Evolutionary conservation across 2,113 vertebrate species (phyloP), one percentile per base, ranked within the genome.

Genomic region (Noctilio leporinus): DNA sequence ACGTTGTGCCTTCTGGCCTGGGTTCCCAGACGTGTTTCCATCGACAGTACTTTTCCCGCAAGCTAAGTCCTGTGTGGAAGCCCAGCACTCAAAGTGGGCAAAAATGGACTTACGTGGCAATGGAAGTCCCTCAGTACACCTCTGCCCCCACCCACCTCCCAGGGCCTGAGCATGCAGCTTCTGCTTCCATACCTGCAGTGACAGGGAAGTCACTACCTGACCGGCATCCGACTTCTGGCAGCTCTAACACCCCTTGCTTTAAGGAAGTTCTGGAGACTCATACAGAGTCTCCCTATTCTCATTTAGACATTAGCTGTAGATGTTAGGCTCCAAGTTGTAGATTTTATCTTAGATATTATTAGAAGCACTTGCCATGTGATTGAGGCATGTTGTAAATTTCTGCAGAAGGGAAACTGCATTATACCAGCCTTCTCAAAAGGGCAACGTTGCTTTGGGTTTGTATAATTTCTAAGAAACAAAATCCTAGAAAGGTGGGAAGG

Each of bases 1-100:
- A 4, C 0, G 0, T 12, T 0, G 3, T 0, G 3, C 19, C 78
- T 65, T 64, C 30, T 4, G 0, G 11, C 10, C 20, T 40, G 30
- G 53, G 64, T 2, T 19, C 89, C 64, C 40, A 17, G 28, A 6
- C 73, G 24, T 19, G 15, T 30, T 59, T 51, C 33, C 33, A 5
- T 33, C 28, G 7, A 0, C 3, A 2, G 24, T 2, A 2, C 57
- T 38, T 28, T 26, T n/a, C 28, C 33, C 43, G 53, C 4, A 2
- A 2, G 26, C 75, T 8, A 10, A 72, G 55, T 4, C 43, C 45
- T 16, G 1, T 3, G 7, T 7, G 20, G 20, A n/a, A 7, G 47
- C 49, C 55, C 26, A 47, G 0, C 16, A 40, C 28, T 5, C 43
- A 40, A 20, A 78, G 20, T 10, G 8, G 26, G 35, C 12, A 28